Conservation (phyloP, 2,113 vertebrate genomes). For the Motacilla tschutschensis region DNA sequence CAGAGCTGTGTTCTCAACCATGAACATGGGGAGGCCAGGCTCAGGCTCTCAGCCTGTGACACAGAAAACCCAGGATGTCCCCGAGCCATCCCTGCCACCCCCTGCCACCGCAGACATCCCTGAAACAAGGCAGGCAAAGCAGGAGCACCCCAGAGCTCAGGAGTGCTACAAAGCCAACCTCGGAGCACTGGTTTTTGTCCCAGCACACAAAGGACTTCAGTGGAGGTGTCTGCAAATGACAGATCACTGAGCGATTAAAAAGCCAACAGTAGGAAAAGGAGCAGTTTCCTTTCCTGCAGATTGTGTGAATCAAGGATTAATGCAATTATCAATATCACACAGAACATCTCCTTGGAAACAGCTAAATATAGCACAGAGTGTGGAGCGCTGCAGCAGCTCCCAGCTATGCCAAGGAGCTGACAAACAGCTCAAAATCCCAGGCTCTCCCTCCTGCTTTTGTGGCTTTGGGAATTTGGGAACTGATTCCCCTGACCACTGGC, state of each 20-base stretch:
- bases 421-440: conserved; percentile 40
- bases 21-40: neutral
- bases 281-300: conserved; percentile 46
- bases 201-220: neutral
- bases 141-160: neutral
- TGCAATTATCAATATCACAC: conserved; percentile 70
- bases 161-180: neutral
- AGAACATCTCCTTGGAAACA: conserved; percentile 74
- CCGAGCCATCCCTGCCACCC: neutral
- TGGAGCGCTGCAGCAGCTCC: conserved; percentile 50
- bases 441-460: neutral
- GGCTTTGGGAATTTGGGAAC: conserved; percentile 12
- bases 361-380: conserved; percentile 66
- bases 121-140: neutral
- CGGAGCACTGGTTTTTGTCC: neutral
- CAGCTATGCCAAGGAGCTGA: conserved; percentile 52
- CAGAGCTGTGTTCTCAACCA: neutral
- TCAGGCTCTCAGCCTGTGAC: conserved; percentile 9
- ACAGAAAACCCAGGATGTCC: conserved; percentile 3
- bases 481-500: neutral
- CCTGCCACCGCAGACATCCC: neutral
- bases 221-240: conserved; percentile 2
- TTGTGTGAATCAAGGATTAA: conserved; percentile 68
- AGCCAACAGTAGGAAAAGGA: conserved; percentile 53
- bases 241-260: conserved; percentile 25